A percentile compares a stretch with the other conserved stretches of the same genome.
Conservation (phyloP, 2,888 invertebrate species). For the Spodoptera littoralis region DNA sequence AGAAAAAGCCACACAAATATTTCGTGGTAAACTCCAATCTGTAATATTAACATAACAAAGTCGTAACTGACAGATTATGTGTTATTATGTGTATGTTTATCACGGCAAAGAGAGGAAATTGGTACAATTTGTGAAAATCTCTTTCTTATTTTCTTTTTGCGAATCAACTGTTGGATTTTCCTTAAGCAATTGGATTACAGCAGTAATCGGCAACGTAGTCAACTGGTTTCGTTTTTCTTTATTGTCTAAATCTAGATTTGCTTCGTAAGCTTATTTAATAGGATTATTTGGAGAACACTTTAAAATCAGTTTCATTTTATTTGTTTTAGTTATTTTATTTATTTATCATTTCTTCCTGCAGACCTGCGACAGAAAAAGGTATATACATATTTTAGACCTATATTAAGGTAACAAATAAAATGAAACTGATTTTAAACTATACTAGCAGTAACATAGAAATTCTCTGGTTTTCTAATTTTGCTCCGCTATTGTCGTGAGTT, state of each 20-base stretch:
- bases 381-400: no score
- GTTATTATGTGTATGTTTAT: conserved; percentile 54
- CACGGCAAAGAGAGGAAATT: conserved; percentile 46
- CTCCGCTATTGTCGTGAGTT: no score
- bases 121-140: conserved; percentile 54
- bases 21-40: conserved; percentile 37
- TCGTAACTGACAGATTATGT: conserved; percentile 50
- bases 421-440: no score
- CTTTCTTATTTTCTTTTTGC: conserved; percentile 48
- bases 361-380: no score
- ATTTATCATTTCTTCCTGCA: not conserved
- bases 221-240: conserved; percentile 37
- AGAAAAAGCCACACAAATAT: conserved; percentile 39
- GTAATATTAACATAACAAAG: conserved; percentile 52
- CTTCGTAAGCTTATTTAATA: conserved; percentile 11
- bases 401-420: no score
- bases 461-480: no score
- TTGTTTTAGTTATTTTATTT: not conserved
- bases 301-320: conserved; percentile 19
- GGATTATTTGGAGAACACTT: conserved; percentile 12
- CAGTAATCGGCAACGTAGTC: conserved; percentile 49
- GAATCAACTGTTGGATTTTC: conserved; percentile 50
- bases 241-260: conserved; percentile 35
- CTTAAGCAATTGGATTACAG: conserved; percentile 52
- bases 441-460: no score